Base-by-base conservation (phyloP, 1,140 invertebrate genomes). In the Diachasmimorpha longicaudata region DNA sequence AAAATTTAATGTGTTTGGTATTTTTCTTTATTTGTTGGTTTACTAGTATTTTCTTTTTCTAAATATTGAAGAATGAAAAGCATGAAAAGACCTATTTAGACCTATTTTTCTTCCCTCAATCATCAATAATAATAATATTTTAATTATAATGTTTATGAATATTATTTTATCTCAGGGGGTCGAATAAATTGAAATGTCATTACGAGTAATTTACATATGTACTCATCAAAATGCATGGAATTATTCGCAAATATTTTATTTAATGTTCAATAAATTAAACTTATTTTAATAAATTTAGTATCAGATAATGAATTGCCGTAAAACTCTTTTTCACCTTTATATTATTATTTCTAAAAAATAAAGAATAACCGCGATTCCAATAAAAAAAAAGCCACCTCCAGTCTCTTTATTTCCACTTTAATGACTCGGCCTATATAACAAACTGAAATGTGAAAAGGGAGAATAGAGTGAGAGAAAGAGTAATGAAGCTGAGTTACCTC, bases 381-480 rank as follows among this genome's bases (percentile, higher is more conserved):
- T 8, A 11, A 25, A 23, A 63, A 63, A 63, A 63, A 25, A 63
- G 31, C 2, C 23, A 4, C 21, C 23, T 63, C 58, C 58, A 63
- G 48, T 1, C 31, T 73, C 71, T 73, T 73, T 55, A 73, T 73
- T 66, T 73, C 25, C 52, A 19, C 48, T 66, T 66, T 73, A 58
- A 73, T 58, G 36, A 73, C 52, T 23, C 66, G 52, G 55, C 52
- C 70, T 71, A 36, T 71, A 71, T 71, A 63, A 11, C 21, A 63
- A 63, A 63, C 25, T 4, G 58, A 25, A 23, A 23, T 19, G 58
- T 25, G 23, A 63, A 63, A 25, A 63, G 58, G 58, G 19, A n/a
- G 58, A 19, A 25, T n/a, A 19, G 21, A 19, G 58, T 25, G 58
- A 25, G 58, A 25, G 58, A 25, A 25, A 31, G 25, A 25, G 19